Conservation (phyloP, 2,113 vertebrate species). For the Rattus norvegicus region GRCr8 NC_086034.1:18059001-18059500, state of each 20-base stretch:
- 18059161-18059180: accelerated
- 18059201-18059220: slow-evolving; percentile 82
- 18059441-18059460: not conserved
- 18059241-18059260: slow-evolving; percentile 96
- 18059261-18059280: slow-evolving; percentile 96
- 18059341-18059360: slow-evolving; percentile 92
- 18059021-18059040: slow-evolving; percentile 95
- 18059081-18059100: slow-evolving; percentile 97
- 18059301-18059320: slow-evolving; percentile 95
- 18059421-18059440: not conserved
- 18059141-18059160: slow-evolving; percentile 74
- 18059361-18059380: not conserved
- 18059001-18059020: slow-evolving; percentile 92
- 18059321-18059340: slow-evolving; percentile 95
- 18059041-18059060: slow-evolving; percentile 98
- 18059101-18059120: slow-evolving; percentile 97
- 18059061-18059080: slow-evolving; percentile 97
- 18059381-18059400: not conserved
- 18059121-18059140: slow-evolving; percentile 92
- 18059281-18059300: slow-evolving; percentile 97
- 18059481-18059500: not conserved
- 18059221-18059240: slow-evolving; percentile 91
- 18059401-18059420: not conserved
- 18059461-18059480: not conserved
- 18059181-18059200: accelerated